Conservation (phyloP, 2,113 vertebrate species). For the Ibidorhyncha struthersii region DNA sequence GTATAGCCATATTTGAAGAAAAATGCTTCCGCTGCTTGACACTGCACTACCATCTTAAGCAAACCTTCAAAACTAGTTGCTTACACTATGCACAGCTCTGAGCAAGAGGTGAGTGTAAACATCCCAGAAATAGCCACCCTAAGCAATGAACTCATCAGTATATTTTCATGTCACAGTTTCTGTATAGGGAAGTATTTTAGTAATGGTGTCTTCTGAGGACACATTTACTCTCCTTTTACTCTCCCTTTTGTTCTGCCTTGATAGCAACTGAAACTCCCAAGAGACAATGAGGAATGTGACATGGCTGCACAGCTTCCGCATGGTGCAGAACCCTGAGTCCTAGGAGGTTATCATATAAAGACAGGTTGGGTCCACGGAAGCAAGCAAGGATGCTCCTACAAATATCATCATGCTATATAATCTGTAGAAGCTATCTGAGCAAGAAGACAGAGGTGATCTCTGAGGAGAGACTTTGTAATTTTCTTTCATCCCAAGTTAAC, state of each 20-base stretch:
- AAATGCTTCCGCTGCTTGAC: background rate
- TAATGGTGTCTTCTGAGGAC: background rate
- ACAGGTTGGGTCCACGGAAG: background rate
- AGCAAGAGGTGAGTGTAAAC: slow-evolving; percentile 3
- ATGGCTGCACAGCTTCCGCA: background rate
- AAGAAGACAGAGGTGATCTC: background rate
- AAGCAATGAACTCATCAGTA: background rate
- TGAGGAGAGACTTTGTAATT: background rate
- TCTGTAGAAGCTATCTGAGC: background rate
- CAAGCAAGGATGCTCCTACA: background rate
- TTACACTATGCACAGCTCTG: background rate
- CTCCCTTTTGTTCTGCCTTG: background rate
- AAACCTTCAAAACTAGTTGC: background rate
- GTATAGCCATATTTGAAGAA: background rate
- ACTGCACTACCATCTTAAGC: background rate
- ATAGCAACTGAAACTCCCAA: background rate
- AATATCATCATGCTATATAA: background rate
- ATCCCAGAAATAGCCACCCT: background rate
- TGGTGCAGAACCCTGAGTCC: background rate
- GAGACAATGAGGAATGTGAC: background rate
- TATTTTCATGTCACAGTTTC: background rate
- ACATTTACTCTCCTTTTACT: background rate
- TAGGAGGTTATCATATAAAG: background rate
- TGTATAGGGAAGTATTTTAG: background rate
- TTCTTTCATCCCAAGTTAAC: background rate